phyloP scores from a whole-genome alignment of 2,797 vertebrate species.

The Cetoscarus ocellatus region DNA sequence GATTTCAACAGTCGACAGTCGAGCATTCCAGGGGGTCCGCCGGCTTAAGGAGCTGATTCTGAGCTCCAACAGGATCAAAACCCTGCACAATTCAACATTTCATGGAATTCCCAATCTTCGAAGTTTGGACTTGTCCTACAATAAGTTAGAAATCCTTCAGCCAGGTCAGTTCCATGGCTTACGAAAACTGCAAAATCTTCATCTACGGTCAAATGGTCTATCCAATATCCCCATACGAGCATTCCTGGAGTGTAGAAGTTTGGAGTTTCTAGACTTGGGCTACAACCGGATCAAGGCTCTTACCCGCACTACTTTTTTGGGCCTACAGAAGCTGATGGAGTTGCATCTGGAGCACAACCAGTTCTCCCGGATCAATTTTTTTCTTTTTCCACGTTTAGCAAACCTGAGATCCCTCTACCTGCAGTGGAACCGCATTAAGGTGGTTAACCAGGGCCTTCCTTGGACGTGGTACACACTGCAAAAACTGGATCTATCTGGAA shows the following conservation, averaged over 20 bases:
- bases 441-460: conserved; percentile 95
- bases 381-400: conserved; percentile 96
- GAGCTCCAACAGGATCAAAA: conserved; percentile 96
- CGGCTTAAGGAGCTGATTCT: conserved; percentile 97
- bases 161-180: conserved; percentile 96
- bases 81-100: conserved; percentile 96
- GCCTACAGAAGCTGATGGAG: conserved; percentile 94
- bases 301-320: conserved; percentile 96
- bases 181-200: conserved; percentile 95
- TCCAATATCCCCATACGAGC: conserved; percentile 94
- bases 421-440: conserved; percentile 97
- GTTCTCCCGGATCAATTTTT: conserved; percentile 98
- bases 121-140: conserved; percentile 97
- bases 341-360: conserved; percentile 99
- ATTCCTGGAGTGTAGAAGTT: conserved; percentile 96
- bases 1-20: conserved; percentile 93
- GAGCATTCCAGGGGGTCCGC: conserved; percentile 96
- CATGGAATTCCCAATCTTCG: conserved; percentile 98
- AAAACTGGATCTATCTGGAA: conserved; percentile 97
- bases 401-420: conserved; percentile 95
- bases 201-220: conserved; percentile 95
- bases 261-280: conserved; percentile 97
- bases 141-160: conserved; percentile 94
- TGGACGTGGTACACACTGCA: conserved; percentile 99
- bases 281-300: conserved; percentile 97